Evolutionary conservation across 2,113 vertebrate genomes (phyloP).

Genomic region (Dermatemys mawii): DNA sequence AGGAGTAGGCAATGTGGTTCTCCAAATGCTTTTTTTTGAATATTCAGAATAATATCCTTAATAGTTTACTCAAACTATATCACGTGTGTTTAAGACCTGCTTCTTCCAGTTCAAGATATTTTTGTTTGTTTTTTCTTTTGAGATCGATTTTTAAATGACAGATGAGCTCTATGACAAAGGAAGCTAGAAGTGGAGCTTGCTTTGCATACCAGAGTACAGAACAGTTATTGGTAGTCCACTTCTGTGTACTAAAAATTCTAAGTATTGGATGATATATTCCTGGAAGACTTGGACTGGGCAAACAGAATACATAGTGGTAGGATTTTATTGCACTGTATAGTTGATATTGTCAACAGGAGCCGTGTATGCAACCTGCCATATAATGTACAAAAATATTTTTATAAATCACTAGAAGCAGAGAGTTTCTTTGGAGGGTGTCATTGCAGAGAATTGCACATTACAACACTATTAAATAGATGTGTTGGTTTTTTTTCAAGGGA

Average conservation of each 20-base stretch:
- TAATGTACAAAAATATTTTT: not conserved
- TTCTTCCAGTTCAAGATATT: not conserved
- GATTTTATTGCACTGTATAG: not conserved
- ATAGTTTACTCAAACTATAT: not conserved
- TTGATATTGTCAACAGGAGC: not conserved
- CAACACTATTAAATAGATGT: not conserved
- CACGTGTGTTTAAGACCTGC: not conserved
- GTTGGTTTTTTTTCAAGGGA: not conserved
- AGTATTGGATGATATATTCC: not conserved
- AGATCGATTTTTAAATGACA: not conserved
- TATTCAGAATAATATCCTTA: not conserved
- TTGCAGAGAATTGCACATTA: not conserved
- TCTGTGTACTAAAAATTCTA: not conserved
- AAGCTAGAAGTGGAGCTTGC: not conserved
- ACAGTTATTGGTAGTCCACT: not conserved
- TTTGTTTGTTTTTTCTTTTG: not conserved
- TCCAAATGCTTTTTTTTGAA: not conserved
- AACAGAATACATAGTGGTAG: not conserved
- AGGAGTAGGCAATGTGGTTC: not conserved
- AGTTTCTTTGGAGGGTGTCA: not conserved
- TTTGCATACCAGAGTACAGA: not conserved
- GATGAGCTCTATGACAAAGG: not conserved
- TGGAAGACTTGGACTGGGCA: not conserved
- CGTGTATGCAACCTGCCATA: not conserved
- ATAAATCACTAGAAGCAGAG: not conserved